Evolutionary conservation across 2,888 invertebrate species (phyloP).

Genomic region (Chironomus tentans): DNA sequence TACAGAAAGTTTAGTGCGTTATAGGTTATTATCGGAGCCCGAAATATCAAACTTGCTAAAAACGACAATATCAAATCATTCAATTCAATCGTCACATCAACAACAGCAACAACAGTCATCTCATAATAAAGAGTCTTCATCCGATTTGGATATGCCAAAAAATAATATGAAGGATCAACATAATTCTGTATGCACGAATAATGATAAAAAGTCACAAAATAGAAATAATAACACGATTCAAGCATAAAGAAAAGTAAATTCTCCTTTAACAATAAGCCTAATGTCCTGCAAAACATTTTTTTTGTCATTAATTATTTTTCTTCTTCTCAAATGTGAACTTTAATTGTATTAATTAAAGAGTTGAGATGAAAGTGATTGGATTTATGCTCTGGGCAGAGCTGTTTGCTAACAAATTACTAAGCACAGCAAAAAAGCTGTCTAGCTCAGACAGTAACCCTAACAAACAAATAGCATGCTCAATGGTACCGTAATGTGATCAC

Average conservation of each 20-base stretch:
- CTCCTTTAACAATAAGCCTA: neutral
- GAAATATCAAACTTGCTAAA: constrained; percentile 17
- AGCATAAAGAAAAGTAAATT: neutral
- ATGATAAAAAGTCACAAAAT: constrained; percentile 21
- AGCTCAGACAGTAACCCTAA: no score
- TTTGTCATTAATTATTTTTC: no score
- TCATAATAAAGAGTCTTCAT: neutral
- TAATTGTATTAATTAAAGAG: no score
- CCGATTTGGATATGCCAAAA: constrained; percentile 1
- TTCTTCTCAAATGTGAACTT: no score
- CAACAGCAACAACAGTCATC: neutral
- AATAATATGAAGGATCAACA: neutral
- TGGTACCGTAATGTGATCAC: no score
- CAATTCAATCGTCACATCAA: constrained; percentile 4
- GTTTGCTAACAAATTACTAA: no score
- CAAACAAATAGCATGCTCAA: no score
- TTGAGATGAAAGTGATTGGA: no score
- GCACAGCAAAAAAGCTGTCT: no score
- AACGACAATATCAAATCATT: constrained; percentile 18
- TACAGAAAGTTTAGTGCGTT: constrained; percentile 23
- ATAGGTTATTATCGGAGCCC: constrained; percentile 21
- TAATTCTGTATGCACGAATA: neutral
- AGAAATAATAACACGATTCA: constrained; percentile 21
- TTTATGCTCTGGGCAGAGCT: no score
- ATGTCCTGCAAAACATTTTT: no score